Evolutionary conservation across 23 tunicate species (phyloP), one percentile per base, ranked within the genome.

Genomic region (Halocynthia roretzi): DNA sequence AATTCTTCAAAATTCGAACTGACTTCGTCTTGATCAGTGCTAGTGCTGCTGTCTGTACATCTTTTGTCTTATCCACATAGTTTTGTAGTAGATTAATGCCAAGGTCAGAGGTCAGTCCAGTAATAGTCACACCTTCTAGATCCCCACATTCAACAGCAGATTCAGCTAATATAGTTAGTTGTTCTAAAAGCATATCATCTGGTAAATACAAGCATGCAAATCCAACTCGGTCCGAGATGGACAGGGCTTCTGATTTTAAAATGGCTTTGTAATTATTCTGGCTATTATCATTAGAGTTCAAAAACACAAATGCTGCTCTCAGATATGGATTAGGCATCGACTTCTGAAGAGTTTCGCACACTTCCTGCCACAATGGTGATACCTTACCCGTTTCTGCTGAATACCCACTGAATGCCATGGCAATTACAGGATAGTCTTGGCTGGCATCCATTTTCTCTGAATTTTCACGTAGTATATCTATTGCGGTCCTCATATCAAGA

Each of bases 131-230:
- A 10, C 84, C 84, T 14, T 78, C 87, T 50, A 88, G 61, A 9
- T 52, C 11, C 6, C 87, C 87, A 58, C 23, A 9, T 44, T 50
- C 44, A 7, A 65, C 67, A 11, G 81, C 72, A 15, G 78, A 80
- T 14, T 68, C 71, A 51, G 80, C 50, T 11, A 88, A 60, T 14
- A 31, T 5, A 7, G 67, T 61, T 50, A 88, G 50, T 65, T 50
- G 80, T 17, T 62, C 62, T 61, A 23, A 20, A 65, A 88, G 72
- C 10, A 14, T 21, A 7, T 56, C 54, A 76, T 80, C 86, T 2
- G 87, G 70, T 40, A 90, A 62, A 62, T 79, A 78, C 61, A 80
- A 51, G 70, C 96, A 90, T 50, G 89, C 89, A 61, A 90, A 90
- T 23, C 82, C 96, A 54, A 90, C 75, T 19, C 89, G 80, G 56